Base-by-base conservation (phyloP, 2,888 invertebrate genomes). In the Drosophila stalkeri region DNA sequence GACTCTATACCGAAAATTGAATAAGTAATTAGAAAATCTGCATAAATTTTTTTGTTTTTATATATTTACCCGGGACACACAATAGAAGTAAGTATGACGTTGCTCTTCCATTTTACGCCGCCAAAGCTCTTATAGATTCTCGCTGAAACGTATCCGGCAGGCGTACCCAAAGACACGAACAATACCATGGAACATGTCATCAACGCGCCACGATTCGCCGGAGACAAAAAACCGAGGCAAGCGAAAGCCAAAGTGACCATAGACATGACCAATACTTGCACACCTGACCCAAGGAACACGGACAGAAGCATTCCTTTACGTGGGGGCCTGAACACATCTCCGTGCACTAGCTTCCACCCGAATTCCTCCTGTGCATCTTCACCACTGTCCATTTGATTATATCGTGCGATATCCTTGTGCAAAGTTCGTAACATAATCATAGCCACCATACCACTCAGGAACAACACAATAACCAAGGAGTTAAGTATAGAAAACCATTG, bases 401-500 rank as follows among this genome's bases (percentile, higher is more conserved):
- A 99, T 85, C 99, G 95, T 6, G 99, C 99, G 87, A 99, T 99
- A 93, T 99, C 99, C 93, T 99, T 98, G 93, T 99, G 99, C 72
- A 99, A 94, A 0, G 99, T 99, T 74, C 99, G 95, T 81, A 99
- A 93, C 93, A 99, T 95, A 90, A 99, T 99, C 99, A 99, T 99
- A 35, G 99, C 99, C 18, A 99, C 99, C 99, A 99, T 99, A 81
- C 99, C 99, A 81, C 99, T 98, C 23, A 99, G 94, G 94, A 99
- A 99, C 39, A 99, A 94, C 3, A 98, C 98, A 90, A 99, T 99
- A 65, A 99, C 98, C 86, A 99, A 94, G 0, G 99, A 99, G 93
- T 99, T 99, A 74, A 99, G 94, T 90, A 99, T 99, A 79, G 98
- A 99, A 93, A 99, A 99, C 99, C 99, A 99, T 92, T 99, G 99